Percentiles rank a stretch among this genome's conserved stretches.
These are phyloP conservation scores for Glossophaga mutica DNA, from an alignment of 2,797 vertebrate genomes.

Conservation along the genomic window DNA sequence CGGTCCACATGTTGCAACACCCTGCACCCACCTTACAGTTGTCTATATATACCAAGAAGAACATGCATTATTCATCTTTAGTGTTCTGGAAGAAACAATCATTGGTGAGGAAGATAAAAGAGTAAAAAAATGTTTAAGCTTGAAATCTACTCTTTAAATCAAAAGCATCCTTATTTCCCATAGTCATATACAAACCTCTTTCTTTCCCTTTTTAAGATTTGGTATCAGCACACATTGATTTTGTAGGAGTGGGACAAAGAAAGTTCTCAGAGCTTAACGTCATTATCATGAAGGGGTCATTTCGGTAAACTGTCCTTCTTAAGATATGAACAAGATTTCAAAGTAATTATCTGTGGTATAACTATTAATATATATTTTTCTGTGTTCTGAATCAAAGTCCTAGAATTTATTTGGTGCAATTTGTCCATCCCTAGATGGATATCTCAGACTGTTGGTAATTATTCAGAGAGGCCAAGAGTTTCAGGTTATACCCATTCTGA, in stretches of 20 bases:
- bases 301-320: neutral
- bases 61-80: conserved; percentile 47
- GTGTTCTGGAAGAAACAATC: conserved; percentile 60
- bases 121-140: conserved; percentile 7
- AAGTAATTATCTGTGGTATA: neutral
- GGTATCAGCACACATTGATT: neutral
- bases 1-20: conserved; percentile 80
- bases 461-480: neutral
- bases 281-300: neutral
- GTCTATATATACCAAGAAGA: conserved; percentile 29
- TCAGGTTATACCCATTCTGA: neutral
- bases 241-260: neutral
- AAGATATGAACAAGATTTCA: neutral
- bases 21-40: conserved; percentile 38
- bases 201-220: neutral
- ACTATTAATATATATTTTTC: neutral
- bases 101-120: conserved; percentile 26
- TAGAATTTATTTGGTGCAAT: neutral
- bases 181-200: neutral
- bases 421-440: neutral
- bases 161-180: neutral
- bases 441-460: neutral
- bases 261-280: neutral
- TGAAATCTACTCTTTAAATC: neutral
- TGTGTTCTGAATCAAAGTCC: neutral